A percentile compares a stretch with the other conserved stretches of the same genome.
Conservation (phyloP, 2,888 invertebrate species). For the Neoscelio sp. region DNA sequence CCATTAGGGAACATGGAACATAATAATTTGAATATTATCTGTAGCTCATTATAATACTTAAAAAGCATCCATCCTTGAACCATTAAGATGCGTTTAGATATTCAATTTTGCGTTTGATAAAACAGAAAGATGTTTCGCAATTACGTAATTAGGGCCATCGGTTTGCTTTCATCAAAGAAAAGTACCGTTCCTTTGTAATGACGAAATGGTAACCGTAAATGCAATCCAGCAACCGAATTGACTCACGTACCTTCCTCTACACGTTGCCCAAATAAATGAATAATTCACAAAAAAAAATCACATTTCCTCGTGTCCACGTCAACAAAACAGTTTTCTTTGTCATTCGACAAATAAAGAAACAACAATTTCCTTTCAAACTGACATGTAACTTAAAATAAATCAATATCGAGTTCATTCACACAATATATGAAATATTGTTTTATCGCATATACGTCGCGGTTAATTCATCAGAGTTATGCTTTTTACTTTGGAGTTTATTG, state of each 20-base stretch:
- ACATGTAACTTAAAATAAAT: slow-evolving; percentile 32
- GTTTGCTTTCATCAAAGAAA: background rate
- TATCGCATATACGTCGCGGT: slow-evolving; percentile 26
- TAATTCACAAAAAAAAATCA: slow-evolving; percentile 33
- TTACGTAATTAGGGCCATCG: background rate
- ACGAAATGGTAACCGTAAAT: slow-evolving; percentile 6
- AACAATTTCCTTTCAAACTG: slow-evolving; percentile 34
- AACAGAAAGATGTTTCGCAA: background rate
- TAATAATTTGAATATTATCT: no score
- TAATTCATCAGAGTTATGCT: slow-evolving; percentile 51
- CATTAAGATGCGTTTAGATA: no score
- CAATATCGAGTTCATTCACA: slow-evolving; percentile 31
- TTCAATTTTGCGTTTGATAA: background rate
- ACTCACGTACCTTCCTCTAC: background rate
- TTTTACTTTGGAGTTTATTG: slow-evolving; percentile 38
- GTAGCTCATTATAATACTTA: no score
- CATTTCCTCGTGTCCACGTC: slow-evolving; percentile 2
- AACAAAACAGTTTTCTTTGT: background rate
- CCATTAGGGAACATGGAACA: no score
- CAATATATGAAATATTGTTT: slow-evolving; percentile 35
- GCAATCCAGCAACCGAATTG: background rate
- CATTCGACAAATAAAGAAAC: slow-evolving; percentile 5
- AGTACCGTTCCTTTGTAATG: slow-evolving; percentile 7
- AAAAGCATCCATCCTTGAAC: no score
- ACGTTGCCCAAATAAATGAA: background rate